A percentile compares a stretch with the other conserved stretches of the same genome.
Evolutionary conservation across 2,113 vertebrate species (phyloP).

Genomic region (Actinemys pallida): DNA sequence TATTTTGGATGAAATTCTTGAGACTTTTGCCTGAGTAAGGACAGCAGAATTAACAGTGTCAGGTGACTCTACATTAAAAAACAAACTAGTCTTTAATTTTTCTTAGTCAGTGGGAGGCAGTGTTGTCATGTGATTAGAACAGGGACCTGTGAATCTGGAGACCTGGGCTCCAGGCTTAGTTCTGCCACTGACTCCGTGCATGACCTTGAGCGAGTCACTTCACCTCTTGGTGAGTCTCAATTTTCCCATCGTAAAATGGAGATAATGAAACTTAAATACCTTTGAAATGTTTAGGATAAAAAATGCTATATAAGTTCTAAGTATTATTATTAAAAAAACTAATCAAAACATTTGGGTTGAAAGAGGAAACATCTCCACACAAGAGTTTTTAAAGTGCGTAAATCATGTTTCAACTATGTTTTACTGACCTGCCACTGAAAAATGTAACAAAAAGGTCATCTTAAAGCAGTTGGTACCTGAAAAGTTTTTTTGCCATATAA

Average conservation of each 20-base stretch:
- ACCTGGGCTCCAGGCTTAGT: neutral
- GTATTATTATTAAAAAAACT: neutral
- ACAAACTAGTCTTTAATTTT: neutral
- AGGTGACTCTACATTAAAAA: neutral
- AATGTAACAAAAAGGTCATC: neutral
- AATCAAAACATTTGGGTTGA: neutral
- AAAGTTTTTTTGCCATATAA: neutral
- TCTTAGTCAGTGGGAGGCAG: neutral
- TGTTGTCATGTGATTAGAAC: neutral
- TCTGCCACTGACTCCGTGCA: neutral
- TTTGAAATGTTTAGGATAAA: neutral
- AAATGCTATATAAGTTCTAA: neutral
- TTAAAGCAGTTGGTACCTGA: neutral
- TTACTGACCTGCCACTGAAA: neutral
- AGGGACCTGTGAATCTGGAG: neutral
- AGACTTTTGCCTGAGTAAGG: neutral
- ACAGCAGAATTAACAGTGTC: neutral
- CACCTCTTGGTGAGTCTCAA: neutral
- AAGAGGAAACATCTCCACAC: neutral
- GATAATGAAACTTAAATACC: neutral
- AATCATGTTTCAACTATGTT: neutral
- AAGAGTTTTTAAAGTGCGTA: neutral
- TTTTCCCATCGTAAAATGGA: neutral
- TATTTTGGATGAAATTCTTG: neutral
- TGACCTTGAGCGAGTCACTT: neutral